Percentiles rank a stretch among this genome's conserved stretches.
Evolutionary conservation across 2,797 vertebrate species (phyloP).

Genomic region (Anolis apletophallus): DNA sequence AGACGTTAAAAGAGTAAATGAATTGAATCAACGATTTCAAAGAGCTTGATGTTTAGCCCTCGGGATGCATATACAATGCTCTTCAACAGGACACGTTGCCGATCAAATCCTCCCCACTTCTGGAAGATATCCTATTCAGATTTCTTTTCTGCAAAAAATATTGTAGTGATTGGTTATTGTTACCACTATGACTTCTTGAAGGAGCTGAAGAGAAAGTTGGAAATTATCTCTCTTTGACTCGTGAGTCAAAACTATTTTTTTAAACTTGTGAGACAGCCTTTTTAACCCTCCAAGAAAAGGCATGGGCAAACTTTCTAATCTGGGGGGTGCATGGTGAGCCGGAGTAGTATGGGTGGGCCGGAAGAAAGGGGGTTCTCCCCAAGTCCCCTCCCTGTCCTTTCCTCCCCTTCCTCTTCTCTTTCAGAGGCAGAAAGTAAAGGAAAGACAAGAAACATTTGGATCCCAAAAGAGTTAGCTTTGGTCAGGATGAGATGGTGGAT

Average conservation of each 20-base stretch:
- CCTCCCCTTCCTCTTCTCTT: no score
- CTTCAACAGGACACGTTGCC: conserved; percentile 76
- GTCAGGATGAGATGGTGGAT: no score
- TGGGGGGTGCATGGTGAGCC: no score
- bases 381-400: no score
- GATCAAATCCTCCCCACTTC: conserved; percentile 74
- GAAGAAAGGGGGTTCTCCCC: no score
- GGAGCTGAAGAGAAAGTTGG: not conserved
- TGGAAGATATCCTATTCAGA: conserved; percentile 72
- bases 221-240: not conserved
- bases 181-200: not conserved
- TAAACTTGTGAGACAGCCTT: not conserved
- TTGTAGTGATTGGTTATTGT: conserved; percentile 65
- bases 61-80: conserved; percentile 22
- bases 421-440: no score
- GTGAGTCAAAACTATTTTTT: not conserved
- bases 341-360: no score
- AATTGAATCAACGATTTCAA: conserved; percentile 22
- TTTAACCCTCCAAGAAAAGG: not conserved
- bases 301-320: no score
- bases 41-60: conserved; percentile 34
- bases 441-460: no score
- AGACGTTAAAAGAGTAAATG: not conserved
- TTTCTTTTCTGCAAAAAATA: conserved; percentile 83
- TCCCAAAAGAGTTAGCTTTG: no score